Conservation (phyloP, 2,797 vertebrate genomes). For the Alca torda region DNA sequence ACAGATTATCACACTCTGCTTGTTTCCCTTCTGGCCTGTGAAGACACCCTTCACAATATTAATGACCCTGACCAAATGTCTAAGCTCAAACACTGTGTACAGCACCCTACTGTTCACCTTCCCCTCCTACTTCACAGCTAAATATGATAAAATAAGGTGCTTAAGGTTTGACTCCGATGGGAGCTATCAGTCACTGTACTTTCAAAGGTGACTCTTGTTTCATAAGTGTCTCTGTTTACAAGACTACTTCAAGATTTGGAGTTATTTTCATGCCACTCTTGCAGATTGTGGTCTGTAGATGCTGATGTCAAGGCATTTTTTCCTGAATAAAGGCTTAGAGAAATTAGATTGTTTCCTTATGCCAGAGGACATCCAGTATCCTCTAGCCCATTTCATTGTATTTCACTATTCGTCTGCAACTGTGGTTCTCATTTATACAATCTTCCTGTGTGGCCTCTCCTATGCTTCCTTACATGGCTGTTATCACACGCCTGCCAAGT, state of each 20-base stretch:
- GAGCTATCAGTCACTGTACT: background rate
- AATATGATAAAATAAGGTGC: background rate
- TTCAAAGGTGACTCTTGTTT: background rate
- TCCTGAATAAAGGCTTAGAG: constrained; percentile 28
- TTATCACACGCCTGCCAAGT: constrained; percentile 10
- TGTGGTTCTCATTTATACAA: constrained; percentile 30
- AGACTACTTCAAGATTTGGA: background rate
- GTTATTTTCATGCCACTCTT: background rate
- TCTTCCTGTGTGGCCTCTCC: constrained; percentile 58
- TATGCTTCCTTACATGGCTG: constrained; percentile 24
- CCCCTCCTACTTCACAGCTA: background rate
- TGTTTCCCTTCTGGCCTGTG: background rate
- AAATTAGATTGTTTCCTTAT: constrained; percentile 56
- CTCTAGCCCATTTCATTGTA: constrained; percentile 11
- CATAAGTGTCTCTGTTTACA: background rate
- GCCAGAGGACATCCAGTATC: background rate
- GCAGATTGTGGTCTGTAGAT: background rate
- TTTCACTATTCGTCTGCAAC: constrained; percentile 11
- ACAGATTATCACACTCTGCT: background rate
- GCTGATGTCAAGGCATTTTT: constrained; percentile 34
- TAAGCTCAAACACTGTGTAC: background rate
- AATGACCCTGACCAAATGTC: background rate
- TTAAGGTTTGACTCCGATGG: background rate
- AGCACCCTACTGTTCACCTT: background rate
- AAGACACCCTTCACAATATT: background rate